Conservation (phyloP, 2,888 invertebrate genomes). For the Dasysyrphus tricinctus region DNA sequence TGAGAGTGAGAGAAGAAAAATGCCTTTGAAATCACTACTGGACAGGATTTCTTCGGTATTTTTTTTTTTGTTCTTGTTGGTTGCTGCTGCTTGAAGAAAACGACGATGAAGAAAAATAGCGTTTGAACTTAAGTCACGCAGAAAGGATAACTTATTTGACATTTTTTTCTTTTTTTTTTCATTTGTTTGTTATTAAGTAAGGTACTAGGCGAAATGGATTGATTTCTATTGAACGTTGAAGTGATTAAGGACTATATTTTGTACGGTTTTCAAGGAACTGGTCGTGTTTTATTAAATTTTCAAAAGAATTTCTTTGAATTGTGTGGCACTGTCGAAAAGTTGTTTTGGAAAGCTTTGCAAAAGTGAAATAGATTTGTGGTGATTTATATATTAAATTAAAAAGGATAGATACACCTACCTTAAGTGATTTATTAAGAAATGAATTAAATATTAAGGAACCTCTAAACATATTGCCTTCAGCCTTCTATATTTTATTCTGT, state of each 20-base stretch:
- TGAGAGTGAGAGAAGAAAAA: background rate
- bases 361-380: constrained; percentile 14
- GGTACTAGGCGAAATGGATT: constrained; percentile 28
- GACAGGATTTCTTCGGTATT: constrained; percentile 1
- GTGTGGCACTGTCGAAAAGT: background rate
- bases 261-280: background rate
- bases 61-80: background rate
- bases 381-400: constrained; percentile 13
- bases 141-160: constrained; percentile 64
- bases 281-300: constrained; percentile 29
- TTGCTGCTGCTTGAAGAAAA: background rate
- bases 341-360: constrained; percentile 1
- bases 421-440: constrained; percentile 1
- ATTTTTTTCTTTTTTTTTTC: constrained; percentile 4
- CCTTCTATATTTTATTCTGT: background rate
- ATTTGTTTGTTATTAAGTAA: constrained; percentile 9
- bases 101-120: constrained; percentile 2
- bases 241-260: constrained; percentile 32
- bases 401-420: background rate
- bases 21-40: constrained; percentile 39
- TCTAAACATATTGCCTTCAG: background rate
- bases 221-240: constrained; percentile 45
- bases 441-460: background rate
- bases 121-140: constrained; percentile 68
- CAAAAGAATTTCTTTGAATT: constrained; percentile 20